Evolutionary conservation across 2,113 vertebrate genomes (phyloP).

Genomic region (Macrotus californicus): DNA sequence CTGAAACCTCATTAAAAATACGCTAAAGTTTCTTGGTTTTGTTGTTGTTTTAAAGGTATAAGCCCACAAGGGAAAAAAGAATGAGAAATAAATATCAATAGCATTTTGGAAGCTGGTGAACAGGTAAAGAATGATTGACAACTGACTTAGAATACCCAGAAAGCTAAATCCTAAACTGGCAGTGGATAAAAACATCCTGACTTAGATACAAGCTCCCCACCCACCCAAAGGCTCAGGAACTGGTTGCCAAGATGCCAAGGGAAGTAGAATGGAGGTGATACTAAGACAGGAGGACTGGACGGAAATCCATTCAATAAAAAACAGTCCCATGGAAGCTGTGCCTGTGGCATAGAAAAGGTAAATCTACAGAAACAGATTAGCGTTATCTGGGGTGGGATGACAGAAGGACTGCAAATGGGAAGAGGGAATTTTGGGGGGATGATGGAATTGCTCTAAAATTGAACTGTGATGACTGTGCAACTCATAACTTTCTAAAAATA

Average conservation of each 20-base stretch:
- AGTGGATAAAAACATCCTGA: not conserved
- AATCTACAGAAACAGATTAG: not conserved
- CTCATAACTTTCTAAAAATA: slow-evolving; percentile 3
- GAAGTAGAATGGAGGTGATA: not conserved
- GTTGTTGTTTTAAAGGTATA: slow-evolving; percentile 1
- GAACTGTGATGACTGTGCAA: not conserved
- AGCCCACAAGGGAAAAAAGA: not conserved
- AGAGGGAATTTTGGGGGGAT: not conserved
- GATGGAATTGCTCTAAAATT: not conserved
- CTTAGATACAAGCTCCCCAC: not conserved
- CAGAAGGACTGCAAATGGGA: not conserved
- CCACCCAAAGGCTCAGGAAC: not conserved
- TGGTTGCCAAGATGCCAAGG: not conserved
- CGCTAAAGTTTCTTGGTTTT: not conserved
- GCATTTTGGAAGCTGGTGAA: not conserved
- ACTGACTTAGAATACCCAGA: not conserved
- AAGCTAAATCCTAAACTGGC: not conserved
- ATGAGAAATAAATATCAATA: not conserved
- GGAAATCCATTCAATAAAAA: not conserved
- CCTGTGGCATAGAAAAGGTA: not conserved
- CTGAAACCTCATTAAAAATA: not conserved
- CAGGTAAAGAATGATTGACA: not conserved
- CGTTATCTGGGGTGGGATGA: not conserved
- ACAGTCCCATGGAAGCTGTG: not conserved
- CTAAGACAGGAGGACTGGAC: not conserved